Base-by-base conservation (phyloP, 2,797 vertebrate species). In the Sitta carolinensis region DNA sequence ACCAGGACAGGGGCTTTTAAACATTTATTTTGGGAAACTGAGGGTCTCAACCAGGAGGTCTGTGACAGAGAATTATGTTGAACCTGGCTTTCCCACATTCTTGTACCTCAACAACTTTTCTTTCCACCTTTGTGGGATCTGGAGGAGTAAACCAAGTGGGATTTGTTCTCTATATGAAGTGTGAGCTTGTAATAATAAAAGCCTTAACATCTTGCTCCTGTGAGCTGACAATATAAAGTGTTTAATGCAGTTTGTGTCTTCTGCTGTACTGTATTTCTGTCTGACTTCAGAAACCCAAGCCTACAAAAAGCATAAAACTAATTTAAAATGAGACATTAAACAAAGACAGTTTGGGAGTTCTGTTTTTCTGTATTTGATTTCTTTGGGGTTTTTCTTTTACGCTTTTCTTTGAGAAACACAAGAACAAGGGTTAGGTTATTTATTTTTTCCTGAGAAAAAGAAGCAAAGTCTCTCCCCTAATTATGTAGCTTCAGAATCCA, bases 251-350 rank as follows among this genome's bases (percentile, higher is more conserved):
- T 13, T 20, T 72, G 20, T 84, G n/a, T 79, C 42, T 94, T 61
- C n/a, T 58, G 40, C 51, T 81, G 8, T 40, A 5, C 48, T 30
- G 27, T 75, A 30, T 68, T 96, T 79, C 55, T 79, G 52, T 54
- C 87, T 90, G 69, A 59, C 68, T 87, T 89, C 84, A 84, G 69
- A 88, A 92, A 77, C n/a, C 23, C 67, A 82, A 91, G 34, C 29
- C 62, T 76, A 91, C 76, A 79, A 70, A 89, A 94, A 93, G 8
- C 29, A 57, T 79, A 57, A 76, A 91, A 70, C 10, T 84, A 78
- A 79, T 90, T 77, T 90, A 66, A 88, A 94, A 81, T n/a, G 27
- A 80, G 83, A 70, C 62, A 57, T 83, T 82, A 84, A 81, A 76
- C 79, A 89, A 90, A 80, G 75, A n/a, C 68, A 25, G 20, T 58